A percentile compares a stretch with the other conserved stretches of the same genome.
Evolutionary conservation across 1,140 invertebrate genomes (phyloP).

Genomic region (Drosophila azteca): DNA sequence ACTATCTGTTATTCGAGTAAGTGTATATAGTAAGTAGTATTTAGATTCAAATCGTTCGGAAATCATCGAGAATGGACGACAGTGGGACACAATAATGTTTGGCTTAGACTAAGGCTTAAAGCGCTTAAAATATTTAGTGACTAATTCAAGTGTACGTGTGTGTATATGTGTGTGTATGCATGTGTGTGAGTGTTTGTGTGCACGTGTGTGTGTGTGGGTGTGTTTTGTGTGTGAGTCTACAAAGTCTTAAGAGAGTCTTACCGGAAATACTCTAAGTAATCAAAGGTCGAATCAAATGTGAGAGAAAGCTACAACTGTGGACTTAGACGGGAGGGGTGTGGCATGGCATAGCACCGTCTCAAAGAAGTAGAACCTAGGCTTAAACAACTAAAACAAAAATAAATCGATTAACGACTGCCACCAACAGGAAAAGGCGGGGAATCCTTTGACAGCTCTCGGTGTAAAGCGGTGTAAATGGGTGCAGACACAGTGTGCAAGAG

Average conservation of each 20-base stretch:
- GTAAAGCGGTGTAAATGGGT: not conserved
- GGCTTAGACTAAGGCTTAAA: conserved; percentile 76
- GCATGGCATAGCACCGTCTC: conserved; percentile 67
- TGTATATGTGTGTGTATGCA: conserved; percentile 31
- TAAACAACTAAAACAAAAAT: conserved; percentile 64
- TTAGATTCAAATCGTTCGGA: conserved; percentile 12
- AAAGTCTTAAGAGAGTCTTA: conserved; percentile 57
- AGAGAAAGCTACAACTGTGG: conserved; percentile 34
- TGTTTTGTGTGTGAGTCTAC: conserved; percentile 35
- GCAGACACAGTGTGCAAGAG: too few species aligned
- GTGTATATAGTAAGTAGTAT: too few species aligned
- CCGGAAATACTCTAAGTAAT: conserved; percentile 49
- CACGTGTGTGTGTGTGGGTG: conserved; percentile 12
- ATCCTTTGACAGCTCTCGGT: not conserved
- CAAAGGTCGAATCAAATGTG: conserved; percentile 38
- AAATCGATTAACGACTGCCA: conserved; percentile 61
- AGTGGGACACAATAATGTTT: conserved; percentile 29
- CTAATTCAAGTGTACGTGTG: conserved; percentile 68
- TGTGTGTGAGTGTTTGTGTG: conserved; percentile 17
- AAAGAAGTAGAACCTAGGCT: conserved; percentile 66
- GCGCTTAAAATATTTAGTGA: conserved; percentile 81
- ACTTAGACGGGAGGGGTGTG: not conserved
- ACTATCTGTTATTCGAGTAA: too few species aligned
- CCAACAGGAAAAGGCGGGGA: conserved; percentile 21
- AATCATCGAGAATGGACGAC: conserved; percentile 19